These are phyloP conservation scores for Aleadryas rufinucha DNA, from an alignment of 2,113 vertebrate species.

Conservation along the genomic window DNA sequence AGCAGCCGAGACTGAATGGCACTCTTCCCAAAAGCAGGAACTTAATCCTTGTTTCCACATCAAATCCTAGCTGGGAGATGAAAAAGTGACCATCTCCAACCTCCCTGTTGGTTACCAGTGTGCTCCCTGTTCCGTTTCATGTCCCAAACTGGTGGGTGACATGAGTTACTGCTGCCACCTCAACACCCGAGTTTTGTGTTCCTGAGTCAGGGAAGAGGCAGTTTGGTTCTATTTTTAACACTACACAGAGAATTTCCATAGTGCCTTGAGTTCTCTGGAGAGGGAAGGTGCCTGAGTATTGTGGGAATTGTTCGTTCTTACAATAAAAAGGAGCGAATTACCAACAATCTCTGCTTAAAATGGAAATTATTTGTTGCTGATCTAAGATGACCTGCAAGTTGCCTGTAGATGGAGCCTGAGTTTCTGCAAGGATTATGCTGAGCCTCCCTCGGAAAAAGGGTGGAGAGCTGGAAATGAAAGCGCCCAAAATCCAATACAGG, in stretches of 20 bases:
- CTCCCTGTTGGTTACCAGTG: neutral
- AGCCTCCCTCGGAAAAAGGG: neutral
- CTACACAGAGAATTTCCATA: neutral
- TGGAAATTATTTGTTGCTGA: neutral
- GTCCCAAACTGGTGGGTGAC: neutral
- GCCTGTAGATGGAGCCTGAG: slow-evolving; percentile 39
- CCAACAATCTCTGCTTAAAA: neutral
- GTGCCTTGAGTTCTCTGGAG: neutral
- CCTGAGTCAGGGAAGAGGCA: neutral
- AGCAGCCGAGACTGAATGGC: neutral
- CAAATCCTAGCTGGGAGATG: neutral
- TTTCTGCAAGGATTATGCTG: neutral
- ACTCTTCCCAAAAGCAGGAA: neutral
- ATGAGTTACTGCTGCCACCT: neutral
- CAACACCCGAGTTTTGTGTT: neutral
- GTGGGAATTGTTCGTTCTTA: neutral
- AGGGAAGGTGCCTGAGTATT: neutral
- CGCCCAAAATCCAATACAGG: neutral
- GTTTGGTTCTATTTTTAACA: neutral
- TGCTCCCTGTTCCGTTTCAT: rapidly evolving
- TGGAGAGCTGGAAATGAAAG: slow-evolving; percentile 7
- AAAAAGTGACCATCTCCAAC: neutral
- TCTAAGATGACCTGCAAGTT: neutral
- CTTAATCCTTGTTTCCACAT: neutral
- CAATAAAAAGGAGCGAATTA: neutral